Percentiles rank a stretch among this genome's conserved stretches.
These are phyloP conservation scores for Stenichneumon culpator DNA, from an alignment of 2,888 invertebrate genomes.

Conservation along the genomic window DNA sequence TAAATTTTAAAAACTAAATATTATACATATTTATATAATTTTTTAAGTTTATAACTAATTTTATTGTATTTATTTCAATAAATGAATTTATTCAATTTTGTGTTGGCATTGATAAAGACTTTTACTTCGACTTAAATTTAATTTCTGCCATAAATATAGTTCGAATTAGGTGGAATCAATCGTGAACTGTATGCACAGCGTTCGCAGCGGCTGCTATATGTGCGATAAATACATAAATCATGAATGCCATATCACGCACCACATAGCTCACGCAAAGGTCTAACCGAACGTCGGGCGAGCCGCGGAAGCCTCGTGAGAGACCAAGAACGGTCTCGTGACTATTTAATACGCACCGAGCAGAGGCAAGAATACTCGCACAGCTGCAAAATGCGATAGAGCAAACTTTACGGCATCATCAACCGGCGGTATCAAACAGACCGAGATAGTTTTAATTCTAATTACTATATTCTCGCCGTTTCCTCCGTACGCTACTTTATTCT, in stretches of 20 bases:
- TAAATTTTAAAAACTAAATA: too few species aligned
- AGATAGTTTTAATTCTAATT: constrained; percentile 80
- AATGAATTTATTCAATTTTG: too few species aligned
- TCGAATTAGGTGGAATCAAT: background rate
- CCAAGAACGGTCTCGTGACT: constrained; percentile 6
- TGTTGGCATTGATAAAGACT: too few species aligned
- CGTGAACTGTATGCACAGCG: background rate
- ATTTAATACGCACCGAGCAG: constrained; percentile 10
- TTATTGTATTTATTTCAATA: too few species aligned
- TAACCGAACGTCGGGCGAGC: background rate
- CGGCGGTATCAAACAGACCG: constrained; percentile 81
- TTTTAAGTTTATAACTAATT: too few species aligned
- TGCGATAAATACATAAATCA: constrained; percentile 78
- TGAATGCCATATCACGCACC: constrained; percentile 78
- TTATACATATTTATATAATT: too few species aligned
- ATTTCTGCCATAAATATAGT: background rate
- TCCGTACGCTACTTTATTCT: background rate
- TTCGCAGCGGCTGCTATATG: constrained; percentile 14
- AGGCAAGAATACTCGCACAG: background rate
- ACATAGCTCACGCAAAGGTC: constrained; percentile 79
- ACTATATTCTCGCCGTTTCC: constrained; percentile 51
- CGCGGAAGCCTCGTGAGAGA: constrained; percentile 6
- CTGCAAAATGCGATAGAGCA: constrained; percentile 2
- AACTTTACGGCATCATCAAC: constrained; percentile 75
- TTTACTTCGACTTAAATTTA: too few species aligned